Evolutionary conservation across 2,888 invertebrate genomes (phyloP).

Genomic region (Platypus cylindrus): DNA sequence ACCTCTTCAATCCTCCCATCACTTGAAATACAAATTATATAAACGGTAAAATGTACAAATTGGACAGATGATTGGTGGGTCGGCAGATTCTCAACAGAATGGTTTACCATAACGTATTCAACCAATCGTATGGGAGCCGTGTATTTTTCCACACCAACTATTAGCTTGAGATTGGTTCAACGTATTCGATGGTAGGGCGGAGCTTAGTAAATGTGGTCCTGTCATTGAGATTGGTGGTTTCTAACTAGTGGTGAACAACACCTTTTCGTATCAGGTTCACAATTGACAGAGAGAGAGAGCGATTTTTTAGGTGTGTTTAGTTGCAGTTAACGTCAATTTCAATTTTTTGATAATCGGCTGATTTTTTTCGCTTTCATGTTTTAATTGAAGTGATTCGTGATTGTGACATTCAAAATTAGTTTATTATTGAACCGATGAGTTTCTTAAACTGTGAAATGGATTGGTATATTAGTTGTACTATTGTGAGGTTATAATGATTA

Average conservation of each 20-base stretch:
- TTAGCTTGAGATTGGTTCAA: conserved; percentile 18
- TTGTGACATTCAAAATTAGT: too few species aligned
- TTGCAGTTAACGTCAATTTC: too few species aligned
- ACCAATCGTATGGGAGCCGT: conserved; percentile 22
- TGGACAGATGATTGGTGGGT: conserved; percentile 30
- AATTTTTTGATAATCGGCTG: too few species aligned
- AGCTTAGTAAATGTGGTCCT: conserved; percentile 25
- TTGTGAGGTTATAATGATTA: conserved; percentile 7
- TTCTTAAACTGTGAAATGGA: conserved; percentile 6
- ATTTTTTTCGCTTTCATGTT: too few species aligned
- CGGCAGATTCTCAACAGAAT: conserved; percentile 16
- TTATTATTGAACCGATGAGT: too few species aligned
- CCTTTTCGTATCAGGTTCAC: too few species aligned
- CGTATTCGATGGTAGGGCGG: conserved; percentile 22
- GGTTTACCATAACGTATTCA: conserved; percentile 18
- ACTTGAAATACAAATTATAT: conserved; percentile 32
- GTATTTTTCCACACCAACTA: conserved; percentile 23
- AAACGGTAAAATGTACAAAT: conserved; percentile 27
- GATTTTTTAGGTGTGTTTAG: too few species aligned
- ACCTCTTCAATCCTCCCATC: conserved; percentile 37
- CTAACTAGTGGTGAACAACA: conserved; percentile 4
- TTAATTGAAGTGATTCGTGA: too few species aligned
- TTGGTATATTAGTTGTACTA: conserved; percentile 6
- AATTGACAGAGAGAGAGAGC: too few species aligned
- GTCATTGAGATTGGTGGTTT: conserved; percentile 32